Base-by-base conservation (phyloP, 2,797 vertebrate species). In the Pelodytes ibericus region DNA sequence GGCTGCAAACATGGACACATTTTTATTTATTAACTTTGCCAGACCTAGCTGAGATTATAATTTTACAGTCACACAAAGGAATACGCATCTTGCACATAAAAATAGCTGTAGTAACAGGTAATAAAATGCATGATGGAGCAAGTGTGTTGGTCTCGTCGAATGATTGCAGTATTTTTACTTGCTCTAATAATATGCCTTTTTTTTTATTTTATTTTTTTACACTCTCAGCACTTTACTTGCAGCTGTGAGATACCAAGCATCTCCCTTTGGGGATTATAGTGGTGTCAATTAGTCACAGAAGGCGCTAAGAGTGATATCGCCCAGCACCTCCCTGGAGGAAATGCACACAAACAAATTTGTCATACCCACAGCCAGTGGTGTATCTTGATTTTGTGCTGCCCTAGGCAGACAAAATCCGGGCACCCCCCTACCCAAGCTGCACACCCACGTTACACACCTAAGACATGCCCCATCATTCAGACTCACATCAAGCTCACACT, bases 111-210 rank as follows among this genome's bases (percentile, higher is more conserved):
- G 74, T 61, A 71, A 71, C 59, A 58, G 67, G 63, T 53, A 77
- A 71, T 70, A 71, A 47, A 66, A 64, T 47, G 49, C 74, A 39
- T 44, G 51, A 47, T 64, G 24, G 30, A 77, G 67, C 63, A 61
- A 63, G 60, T 36, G 27, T 15, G 27, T 56, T 69, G 20, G 10
- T 59, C 44, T 44, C 60, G 47, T 49, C 47, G 71, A 74, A 79
- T 63, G 51, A 67, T 79, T 73, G 51, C 57, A 59, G 71, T 71
- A 73, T 73, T 74, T 79, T 71, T 64, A 79, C 77, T 78, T 79
- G 77, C 56, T 79, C 77, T 79, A 79, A 74, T 79, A 79, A 79
- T 79, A 73, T 15, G 64, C 65, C 66, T 31, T 76, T 68, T 73
- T 44, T 13, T 36, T 36, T 36, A 5, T 13, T 36, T 36, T 36